These are phyloP conservation scores for Thereva unica DNA, from an alignment of 2,888 invertebrate species.

Conservation along the genomic window DNA sequence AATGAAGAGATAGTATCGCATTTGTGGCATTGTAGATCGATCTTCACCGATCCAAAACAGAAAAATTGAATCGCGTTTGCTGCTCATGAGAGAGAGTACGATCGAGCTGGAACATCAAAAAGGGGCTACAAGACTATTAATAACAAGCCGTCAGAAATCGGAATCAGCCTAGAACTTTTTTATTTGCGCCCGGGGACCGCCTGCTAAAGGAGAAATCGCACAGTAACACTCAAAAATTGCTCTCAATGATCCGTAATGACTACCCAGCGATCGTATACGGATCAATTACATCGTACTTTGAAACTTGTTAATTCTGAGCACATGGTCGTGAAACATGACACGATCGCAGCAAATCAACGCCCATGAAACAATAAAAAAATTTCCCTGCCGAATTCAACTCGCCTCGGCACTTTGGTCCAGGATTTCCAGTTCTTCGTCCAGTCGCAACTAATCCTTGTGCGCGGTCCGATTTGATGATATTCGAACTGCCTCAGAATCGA, in stretches of 20 bases:
- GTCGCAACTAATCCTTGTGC: slow-evolving; percentile 16
- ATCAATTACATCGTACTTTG: slow-evolving; percentile 20
- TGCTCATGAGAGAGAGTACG: neutral
- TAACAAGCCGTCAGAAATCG: neutral
- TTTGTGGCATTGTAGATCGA: too few species aligned
- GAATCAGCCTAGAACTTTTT: neutral
- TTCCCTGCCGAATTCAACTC: slow-evolving; percentile 8
- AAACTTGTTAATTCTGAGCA: slow-evolving; percentile 29
- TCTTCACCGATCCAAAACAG: too few species aligned
- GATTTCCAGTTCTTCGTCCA: slow-evolving; percentile 7
- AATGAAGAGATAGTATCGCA: too few species aligned
- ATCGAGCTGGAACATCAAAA: neutral
- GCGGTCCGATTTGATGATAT: slow-evolving; percentile 1
- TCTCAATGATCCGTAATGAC: slow-evolving; percentile 22
- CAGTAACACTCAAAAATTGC: slow-evolving; percentile 24
- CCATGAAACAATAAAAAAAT: slow-evolving; percentile 25
- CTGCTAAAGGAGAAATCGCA: slow-evolving; percentile 22
- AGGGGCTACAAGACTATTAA: neutral
- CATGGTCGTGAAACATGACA: slow-evolving; percentile 7
- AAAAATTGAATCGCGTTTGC: neutral
- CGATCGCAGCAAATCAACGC: slow-evolving; percentile 1
- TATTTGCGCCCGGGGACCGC: neutral
- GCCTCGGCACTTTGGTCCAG: neutral
- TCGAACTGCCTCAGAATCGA: neutral
- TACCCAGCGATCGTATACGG: slow-evolving; percentile 1